These are phyloP conservation scores for Pituophis catenifer DNA, from an alignment of 2,113 vertebrate species.

Conservation along the genomic window DNA sequence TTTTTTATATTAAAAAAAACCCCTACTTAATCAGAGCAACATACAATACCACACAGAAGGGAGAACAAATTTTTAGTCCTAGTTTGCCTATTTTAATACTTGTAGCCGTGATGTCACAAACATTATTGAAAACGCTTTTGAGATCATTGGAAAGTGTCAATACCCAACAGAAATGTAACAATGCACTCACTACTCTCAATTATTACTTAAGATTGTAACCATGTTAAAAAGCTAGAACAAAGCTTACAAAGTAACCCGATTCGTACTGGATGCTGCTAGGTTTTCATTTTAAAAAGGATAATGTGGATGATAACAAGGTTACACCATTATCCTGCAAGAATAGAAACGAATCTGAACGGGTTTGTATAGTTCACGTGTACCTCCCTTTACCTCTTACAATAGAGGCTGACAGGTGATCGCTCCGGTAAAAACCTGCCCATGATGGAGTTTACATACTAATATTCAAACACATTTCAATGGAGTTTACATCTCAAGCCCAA, in stretches of 20 bases:
- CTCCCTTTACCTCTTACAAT: background rate
- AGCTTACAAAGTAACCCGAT: background rate
- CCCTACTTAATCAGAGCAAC: constrained; percentile 3
- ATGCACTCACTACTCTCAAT: background rate
- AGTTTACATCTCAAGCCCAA: background rate
- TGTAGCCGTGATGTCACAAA: accelerated
- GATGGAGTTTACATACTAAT: background rate
- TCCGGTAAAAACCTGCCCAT: background rate
- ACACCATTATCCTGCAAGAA: background rate
- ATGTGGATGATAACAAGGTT: background rate
- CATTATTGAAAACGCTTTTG: accelerated
- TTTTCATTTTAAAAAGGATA: background rate
- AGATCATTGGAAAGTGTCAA: accelerated
- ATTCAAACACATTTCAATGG: background rate
- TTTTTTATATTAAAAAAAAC: background rate
- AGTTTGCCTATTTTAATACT: accelerated
- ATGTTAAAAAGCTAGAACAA: background rate
- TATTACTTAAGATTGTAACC: background rate
- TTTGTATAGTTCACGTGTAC: background rate
- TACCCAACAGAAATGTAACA: accelerated
- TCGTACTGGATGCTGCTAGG: background rate
- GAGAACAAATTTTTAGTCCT: background rate
- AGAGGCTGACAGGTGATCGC: background rate
- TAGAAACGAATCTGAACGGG: no score
- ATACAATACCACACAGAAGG: background rate